Evolutionary conservation across 2,888 invertebrate species (phyloP).

Genomic region (Allacma fusca): DNA sequence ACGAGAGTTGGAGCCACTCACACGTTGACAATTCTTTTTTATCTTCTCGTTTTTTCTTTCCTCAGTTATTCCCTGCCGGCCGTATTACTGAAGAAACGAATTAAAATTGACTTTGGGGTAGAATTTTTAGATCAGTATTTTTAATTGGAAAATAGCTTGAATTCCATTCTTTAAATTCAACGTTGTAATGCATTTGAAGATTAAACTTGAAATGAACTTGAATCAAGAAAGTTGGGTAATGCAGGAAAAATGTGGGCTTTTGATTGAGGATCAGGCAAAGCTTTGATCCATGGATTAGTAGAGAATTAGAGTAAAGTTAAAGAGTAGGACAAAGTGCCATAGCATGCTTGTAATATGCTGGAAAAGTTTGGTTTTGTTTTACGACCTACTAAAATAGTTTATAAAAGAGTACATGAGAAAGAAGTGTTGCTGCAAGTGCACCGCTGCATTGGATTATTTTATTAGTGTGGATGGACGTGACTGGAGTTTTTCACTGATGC

Average conservation of each 20-base stretch:
- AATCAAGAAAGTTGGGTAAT: too few species aligned
- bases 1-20: slow-evolving; percentile 25
- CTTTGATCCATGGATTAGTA: not conserved
- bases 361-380: slow-evolving; percentile 37
- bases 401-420: not conserved
- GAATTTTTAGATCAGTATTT: too few species aligned
- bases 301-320: not conserved
- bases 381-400: slow-evolving; percentile 43
- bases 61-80: not conserved
- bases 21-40: not conserved
- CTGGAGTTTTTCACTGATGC: slow-evolving; percentile 7
- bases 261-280: too few species aligned
- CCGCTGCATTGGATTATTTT: slow-evolving; percentile 41
- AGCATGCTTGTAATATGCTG: not conserved
- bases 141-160: too few species aligned
- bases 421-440: slow-evolving; percentile 37
- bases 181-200: too few species aligned
- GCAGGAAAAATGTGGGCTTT: too few species aligned
- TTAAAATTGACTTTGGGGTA: too few species aligned
- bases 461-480: slow-evolving; percentile 38
- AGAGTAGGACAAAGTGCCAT: not conserved
- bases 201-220: too few species aligned
- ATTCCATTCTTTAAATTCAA: too few species aligned
- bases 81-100: too few species aligned
- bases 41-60: not conserved